Evolutionary conservation across 2,888 invertebrate genomes (phyloP).

Genomic region (Tethea ocularis): DNA sequence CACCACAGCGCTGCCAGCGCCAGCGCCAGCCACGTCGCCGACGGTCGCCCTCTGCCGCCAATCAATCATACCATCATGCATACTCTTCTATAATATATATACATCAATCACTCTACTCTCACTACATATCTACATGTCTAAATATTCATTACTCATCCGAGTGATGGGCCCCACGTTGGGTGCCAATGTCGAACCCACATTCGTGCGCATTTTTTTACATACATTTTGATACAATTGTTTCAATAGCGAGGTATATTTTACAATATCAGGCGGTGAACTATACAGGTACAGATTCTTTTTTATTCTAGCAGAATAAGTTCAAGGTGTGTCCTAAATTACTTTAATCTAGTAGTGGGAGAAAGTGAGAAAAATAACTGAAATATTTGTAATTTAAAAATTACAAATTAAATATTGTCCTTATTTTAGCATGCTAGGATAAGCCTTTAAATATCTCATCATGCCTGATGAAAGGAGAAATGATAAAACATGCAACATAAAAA

Average conservation of each 20-base stretch:
- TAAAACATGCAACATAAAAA: constrained; percentile 74
- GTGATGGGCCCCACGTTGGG: not conserved
- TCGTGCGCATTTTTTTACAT: not conserved
- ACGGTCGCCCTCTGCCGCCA: constrained; percentile 59
- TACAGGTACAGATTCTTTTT: not conserved
- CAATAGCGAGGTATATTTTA: not conserved
- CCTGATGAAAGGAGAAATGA: constrained; percentile 54
- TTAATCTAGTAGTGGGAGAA: constrained; percentile 36
- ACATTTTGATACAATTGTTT: not conserved
- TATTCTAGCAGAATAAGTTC: not conserved
- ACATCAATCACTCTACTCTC: constrained; percentile 9
- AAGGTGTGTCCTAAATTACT: constrained; percentile 17
- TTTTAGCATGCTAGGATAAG: constrained; percentile 25
- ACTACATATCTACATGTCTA: not conserved
- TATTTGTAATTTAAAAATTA: constrained; percentile 23
- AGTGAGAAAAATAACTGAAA: constrained; percentile 23
- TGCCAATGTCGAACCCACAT: not conserved
- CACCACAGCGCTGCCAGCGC: constrained; percentile 70
- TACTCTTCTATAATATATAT: too few species aligned
- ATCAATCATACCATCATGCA: constrained; percentile 21
- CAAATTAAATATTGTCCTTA: constrained; percentile 18
- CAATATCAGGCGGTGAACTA: not conserved
- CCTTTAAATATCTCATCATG: constrained; percentile 41
- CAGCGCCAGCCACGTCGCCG: constrained; percentile 60
- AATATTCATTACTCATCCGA: not conserved